These are phyloP conservation scores for Micoletzkya japonica DNA, from an alignment of 2,888 invertebrate species.

Conservation along the genomic window DNA sequence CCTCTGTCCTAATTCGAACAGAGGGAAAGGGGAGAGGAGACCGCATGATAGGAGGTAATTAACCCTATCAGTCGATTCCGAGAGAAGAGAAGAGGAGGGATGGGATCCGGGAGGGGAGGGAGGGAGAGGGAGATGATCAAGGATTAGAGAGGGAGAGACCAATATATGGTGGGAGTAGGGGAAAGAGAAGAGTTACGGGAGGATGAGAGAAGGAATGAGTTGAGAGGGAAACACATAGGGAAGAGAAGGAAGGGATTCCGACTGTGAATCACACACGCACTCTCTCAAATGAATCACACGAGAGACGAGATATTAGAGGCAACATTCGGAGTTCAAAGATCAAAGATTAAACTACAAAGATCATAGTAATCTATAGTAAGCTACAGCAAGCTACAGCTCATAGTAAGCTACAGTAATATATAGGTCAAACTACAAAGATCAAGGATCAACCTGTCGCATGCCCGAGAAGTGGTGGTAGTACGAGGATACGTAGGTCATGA, in stretches of 20 bases:
- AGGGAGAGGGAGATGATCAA: neutral
- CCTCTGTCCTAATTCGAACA: slow-evolving; percentile 25
- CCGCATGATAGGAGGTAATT: slow-evolving; percentile 4
- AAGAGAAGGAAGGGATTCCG: no score
- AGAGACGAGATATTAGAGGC: no score
- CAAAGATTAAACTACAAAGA: no score
- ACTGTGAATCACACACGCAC: neutral
- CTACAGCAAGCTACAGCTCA: no score
- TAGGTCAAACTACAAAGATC: no score
- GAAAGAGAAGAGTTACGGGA: neutral
- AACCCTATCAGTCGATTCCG: slow-evolving; percentile 3
- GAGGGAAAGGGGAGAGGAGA: slow-evolving; percentile 1
- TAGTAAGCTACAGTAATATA: no score
- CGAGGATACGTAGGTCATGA: slow-evolving; percentile 99
- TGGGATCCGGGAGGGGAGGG: neutral
- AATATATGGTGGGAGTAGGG: neutral
- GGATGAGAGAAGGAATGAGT: neutral
- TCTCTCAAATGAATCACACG: neutral
- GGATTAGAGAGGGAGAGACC: neutral
- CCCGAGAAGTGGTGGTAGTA: slow-evolving; percentile 99
- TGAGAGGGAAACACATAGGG: neutral
- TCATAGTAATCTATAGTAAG: no score
- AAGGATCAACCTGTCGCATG: slow-evolving; percentile 88
- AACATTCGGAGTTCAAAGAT: no score
- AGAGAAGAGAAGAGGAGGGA: neutral